A percentile compares a stretch with the other conserved stretches of the same genome.
phyloP scores from a whole-genome alignment of 2,113 vertebrate genomes.

The Hydrochoerus hydrochaeris region DNA sequence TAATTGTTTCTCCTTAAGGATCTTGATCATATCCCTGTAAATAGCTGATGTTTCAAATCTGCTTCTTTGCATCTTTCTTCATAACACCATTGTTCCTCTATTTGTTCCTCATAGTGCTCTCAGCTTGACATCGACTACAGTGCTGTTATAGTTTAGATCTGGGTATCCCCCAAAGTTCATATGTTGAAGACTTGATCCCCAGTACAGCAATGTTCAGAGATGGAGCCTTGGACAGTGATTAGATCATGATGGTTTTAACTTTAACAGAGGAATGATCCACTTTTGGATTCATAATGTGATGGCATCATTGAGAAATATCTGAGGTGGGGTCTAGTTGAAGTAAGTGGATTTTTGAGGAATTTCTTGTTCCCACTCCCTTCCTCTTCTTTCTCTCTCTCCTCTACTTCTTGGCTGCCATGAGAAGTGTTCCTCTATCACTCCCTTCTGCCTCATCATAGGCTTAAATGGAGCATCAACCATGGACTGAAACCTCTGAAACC shows the following conservation, averaged over 20 bases:
- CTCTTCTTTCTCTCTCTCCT: not conserved
- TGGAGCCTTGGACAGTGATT: not conserved
- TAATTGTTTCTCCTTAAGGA: not conserved
- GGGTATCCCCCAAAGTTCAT: not conserved
- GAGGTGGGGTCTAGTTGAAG: not conserved
- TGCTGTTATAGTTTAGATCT: too few relatives aligned
- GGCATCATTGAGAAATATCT: not conserved
- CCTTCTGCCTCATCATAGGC: not conserved
- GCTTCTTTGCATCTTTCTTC: not conserved
- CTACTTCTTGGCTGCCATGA: not conserved
- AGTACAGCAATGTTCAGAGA: not conserved
- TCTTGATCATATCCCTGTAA: not conserved
- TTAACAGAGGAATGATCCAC: not conserved
- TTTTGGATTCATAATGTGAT: not conserved
- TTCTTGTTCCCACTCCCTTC: not conserved
- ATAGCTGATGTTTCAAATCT: not conserved
- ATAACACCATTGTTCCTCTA: not conserved
- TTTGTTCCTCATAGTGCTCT: not conserved
- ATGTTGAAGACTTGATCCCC: not conserved
- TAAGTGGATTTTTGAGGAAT: not conserved
- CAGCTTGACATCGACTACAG: too few relatives aligned
- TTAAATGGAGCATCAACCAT: not conserved
- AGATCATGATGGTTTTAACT: not conserved
- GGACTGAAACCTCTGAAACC: not conserved
- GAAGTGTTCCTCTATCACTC: not conserved